Base-by-base conservation (phyloP, 2,113 vertebrate genomes). In the Clupea harengus region DNA sequence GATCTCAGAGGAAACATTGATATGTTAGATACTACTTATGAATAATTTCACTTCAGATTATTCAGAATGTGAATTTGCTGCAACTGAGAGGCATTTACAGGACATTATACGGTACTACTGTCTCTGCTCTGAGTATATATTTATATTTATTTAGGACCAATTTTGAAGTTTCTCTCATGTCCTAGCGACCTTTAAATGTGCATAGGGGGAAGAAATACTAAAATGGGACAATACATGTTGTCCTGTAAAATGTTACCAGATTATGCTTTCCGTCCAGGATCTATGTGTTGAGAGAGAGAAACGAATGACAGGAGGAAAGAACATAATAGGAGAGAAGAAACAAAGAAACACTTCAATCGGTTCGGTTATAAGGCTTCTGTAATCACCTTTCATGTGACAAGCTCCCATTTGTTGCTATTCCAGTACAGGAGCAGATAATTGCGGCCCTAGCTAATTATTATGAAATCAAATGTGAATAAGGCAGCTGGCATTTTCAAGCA, bases 351-450 rank as follows among this genome's bases (percentile, higher is more conserved):
- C 52, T 81, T 88, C 88, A 86, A 91, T 91, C 89, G 87, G 87
- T 89, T 81, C 87, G 49, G 84, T 91, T 91, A 87, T 90, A 90
- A 84, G 82, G 78, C 44, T 86, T 91, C 89, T 92, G 85, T 88
- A 85, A 88, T 89, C 89, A 90, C 89, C 87, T 90, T 89, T 89
- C 83, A 86, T 52, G 85, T 89, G 90, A 89, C 88, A 91, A 86
- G 87, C 88, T 47, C 84, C 89, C 89, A 91, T 90, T 91, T 88
- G 82, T 52, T 87, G 84, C 89, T 90, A 87, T 91, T 91, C 89
- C 83, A 13, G 89, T 88, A 46, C 86, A 80, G 72, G 84, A 64
- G 88, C 81, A 84, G 89, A 90, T 89, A 92, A 92, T 91, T 92
- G 89, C 86, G 82, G 60, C 45, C 50, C 89, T 88, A 83, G 85